Base-by-base conservation (phyloP, 2,113 vertebrate species). In the Eptatretus burgeri region DNA sequence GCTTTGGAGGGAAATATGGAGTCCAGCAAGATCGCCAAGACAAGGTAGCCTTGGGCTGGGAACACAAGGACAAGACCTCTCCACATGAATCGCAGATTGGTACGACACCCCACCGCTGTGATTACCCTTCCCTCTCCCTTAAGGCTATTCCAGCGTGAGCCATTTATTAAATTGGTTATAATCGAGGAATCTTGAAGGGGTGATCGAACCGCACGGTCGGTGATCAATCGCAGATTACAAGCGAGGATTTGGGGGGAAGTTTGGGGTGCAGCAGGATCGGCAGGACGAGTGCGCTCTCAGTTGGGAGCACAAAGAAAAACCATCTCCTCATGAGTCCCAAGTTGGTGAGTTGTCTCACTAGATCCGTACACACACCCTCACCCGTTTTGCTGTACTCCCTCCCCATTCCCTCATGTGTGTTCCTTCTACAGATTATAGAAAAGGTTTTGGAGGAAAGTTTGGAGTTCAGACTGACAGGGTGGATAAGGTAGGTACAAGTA, bases 81-180 rank as follows among this genome's bases (percentile, higher is more conserved):
- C 80, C 91, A 14, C 91, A 98, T 0, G 89, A 93, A 64, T 95
- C 89, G 52, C 91, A 95, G 70, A 95, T 82, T 87, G 91, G 91
- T 95, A 19, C 8, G 12, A 12, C n/a, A 16, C 19, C 16, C 53
- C 2, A 19, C 56, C 19, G 56, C 56, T 60, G 56, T 11, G 14
- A 17, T 17, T 12, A 19, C 11, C 5, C 56, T 12, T 56, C 56
- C 56, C 9, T 56, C 52, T 19, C 56, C 7, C 27, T 41, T 41
- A 5, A 41, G 27, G 27, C 7, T 41, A 3, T 41, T 3, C 27
- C 7, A 41, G 3, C 7, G 27, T 41, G 27, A 41, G 27, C 3
- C 27, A 41, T 41, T 41, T 41, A 7, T 41, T 41, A 41, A 41
- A 41, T 41, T 7, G 27, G 27, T 41, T 41, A 41, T 41, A 41